Evolutionary conservation across 2,797 vertebrate genomes (phyloP).

Genomic region (Distichodus sexfasciatus): DNA sequence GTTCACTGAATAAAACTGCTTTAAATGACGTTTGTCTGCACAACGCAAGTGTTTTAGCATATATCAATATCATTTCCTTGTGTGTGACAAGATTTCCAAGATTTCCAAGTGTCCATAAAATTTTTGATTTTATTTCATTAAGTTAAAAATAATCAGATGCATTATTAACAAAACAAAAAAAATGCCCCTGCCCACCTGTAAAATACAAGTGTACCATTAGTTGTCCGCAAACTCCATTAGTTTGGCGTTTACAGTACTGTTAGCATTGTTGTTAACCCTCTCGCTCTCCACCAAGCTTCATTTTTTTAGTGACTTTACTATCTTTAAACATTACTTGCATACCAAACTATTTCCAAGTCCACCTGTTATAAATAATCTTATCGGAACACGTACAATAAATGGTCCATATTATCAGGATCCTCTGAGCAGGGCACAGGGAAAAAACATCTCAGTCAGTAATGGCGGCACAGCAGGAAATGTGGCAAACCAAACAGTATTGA

Average conservation of each 20-base stretch:
- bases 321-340: conserved; percentile 50
- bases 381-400: conserved; percentile 42
- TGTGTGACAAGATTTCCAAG: not conserved
- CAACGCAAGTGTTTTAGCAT: not conserved
- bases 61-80: not conserved
- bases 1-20: not conserved
- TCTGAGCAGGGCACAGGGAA: conserved; percentile 34
- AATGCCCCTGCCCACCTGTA: conserved; percentile 32
- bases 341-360: conserved; percentile 44
- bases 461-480: conserved; percentile 49
- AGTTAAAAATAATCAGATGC: conserved; percentile 73
- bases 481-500: conserved; percentile 48
- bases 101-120: conserved; percentile 57
- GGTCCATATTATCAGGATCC: conserved; percentile 47
- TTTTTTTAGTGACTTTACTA: conserved; percentile 36
- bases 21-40: not conserved
- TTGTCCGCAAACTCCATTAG: conserved; percentile 53
- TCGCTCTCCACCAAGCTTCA: conserved; percentile 40
- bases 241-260: conserved; percentile 64
- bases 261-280: conserved; percentile 48
- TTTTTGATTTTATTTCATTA: conserved; percentile 73
- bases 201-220: conserved; percentile 57
- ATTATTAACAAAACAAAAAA: conserved; percentile 58
- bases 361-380: conserved; percentile 49
- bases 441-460: conserved; percentile 30